Conservation (phyloP, 2,888 invertebrate species). For the Andrena minutula region DNA sequence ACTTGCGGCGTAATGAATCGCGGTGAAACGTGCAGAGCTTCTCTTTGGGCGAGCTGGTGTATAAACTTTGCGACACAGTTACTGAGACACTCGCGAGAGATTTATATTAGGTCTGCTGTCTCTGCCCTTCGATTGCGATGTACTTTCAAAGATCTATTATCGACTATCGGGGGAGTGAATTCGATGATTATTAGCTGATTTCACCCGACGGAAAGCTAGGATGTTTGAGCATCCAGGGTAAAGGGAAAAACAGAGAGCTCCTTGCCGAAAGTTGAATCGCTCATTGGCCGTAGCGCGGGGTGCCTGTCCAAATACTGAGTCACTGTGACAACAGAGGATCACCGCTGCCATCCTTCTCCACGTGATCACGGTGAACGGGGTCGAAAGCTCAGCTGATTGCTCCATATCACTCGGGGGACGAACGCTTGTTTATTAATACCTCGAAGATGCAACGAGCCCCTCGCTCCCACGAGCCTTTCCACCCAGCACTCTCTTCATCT, state of each 20-base stretch:
- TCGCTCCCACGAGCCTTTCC: not conserved
- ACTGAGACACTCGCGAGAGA: not conserved
- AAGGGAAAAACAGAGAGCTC: conserved; percentile 25
- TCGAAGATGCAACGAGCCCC: conserved; percentile 30
- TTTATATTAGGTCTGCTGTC: not conserved
- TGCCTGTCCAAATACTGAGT: conserved; percentile 83
- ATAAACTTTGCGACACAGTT: conserved; percentile 27
- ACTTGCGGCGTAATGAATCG: conserved; percentile 49
- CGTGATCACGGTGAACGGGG: conserved; percentile 62
- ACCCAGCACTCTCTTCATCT: too few relatives aligned
- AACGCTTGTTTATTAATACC: conserved; percentile 61
- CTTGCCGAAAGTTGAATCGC: conserved; percentile 64
- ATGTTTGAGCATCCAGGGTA: not conserved
- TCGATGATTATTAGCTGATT: not conserved
- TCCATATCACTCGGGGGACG: conserved; percentile 52
- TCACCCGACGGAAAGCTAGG: not conserved
- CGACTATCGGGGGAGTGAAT: not conserved
- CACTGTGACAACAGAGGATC: conserved; percentile 80
- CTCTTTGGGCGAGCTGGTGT: conserved; percentile 21
- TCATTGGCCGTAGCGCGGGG: conserved; percentile 65
- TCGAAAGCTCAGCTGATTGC: conserved; percentile 70
- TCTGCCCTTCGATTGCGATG: not conserved
- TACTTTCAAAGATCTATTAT: not conserved
- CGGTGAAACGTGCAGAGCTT: conserved; percentile 34
- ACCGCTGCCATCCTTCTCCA: conserved; percentile 63